Evolutionary conservation across 2,797 vertebrate genomes (phyloP).

Genomic region (Pangasius macronema): DNA sequence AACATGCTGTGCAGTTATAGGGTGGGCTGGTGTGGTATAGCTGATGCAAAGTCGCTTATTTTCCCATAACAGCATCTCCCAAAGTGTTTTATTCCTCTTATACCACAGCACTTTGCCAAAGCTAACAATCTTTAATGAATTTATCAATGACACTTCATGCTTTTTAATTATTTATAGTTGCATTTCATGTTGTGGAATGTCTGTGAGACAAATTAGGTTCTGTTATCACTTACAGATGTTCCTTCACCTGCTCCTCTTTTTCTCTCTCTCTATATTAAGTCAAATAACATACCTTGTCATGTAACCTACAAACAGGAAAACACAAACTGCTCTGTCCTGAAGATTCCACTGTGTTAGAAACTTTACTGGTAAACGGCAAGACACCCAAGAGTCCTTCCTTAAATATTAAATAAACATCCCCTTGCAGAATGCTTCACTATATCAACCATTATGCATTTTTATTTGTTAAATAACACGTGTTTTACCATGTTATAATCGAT

Average conservation of each 20-base stretch:
- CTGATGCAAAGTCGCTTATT: neutral
- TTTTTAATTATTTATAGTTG: neutral
- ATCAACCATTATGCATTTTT: neutral
- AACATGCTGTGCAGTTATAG: neutral
- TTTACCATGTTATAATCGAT: neutral
- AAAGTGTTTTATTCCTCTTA: neutral
- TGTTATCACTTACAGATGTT: too few relatives aligned
- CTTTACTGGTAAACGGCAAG: neutral
- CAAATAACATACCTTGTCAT: neutral
- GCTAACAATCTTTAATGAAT: too few relatives aligned
- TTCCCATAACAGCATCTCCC: neutral
- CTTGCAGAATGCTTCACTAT: neutral
- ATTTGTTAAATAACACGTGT: neutral
- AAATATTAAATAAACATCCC: neutral
- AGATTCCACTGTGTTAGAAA: neutral
- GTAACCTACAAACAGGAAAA: neutral
- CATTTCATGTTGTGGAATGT: neutral
- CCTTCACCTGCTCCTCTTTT: neutral
- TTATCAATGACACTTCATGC: neutral
- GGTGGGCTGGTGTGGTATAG: neutral
- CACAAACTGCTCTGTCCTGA: neutral
- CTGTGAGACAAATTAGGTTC: neutral
- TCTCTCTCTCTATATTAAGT: too few relatives aligned
- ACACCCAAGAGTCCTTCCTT: neutral
- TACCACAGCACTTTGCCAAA: neutral